A percentile compares a stretch with the other conserved stretches of the same genome.
phyloP scores from a whole-genome alignment of 1,140 invertebrate genomes.

The Zophobas morio region DNA sequence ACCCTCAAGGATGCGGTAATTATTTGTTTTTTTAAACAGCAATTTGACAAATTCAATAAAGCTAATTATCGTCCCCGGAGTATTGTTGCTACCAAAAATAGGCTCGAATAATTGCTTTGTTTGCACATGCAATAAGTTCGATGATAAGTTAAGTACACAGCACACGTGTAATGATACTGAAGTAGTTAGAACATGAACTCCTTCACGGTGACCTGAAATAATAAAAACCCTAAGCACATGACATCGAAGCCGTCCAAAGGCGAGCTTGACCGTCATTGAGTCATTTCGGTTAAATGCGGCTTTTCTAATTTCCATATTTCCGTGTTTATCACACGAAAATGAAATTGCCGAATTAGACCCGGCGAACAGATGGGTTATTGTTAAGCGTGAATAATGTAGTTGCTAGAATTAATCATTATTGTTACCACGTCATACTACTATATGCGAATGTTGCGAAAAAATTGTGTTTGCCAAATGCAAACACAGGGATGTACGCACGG shows the following conservation, averaged over 20 bases:
- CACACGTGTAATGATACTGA: slow-evolving; percentile 19
- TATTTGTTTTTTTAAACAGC: not conserved
- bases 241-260: not conserved
- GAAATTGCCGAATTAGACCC: not conserved
- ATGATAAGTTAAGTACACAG: slow-evolving; percentile 3
- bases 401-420: slow-evolving; percentile 26
- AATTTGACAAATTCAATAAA: slow-evolving; percentile 31
- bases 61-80: slow-evolving; percentile 15
- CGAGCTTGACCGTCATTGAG: not conserved
- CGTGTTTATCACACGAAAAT: not conserved
- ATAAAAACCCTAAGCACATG: not conserved
- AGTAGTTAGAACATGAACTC: not conserved
- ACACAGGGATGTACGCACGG: slow-evolving; percentile 2
- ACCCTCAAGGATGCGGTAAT: slow-evolving; percentile 5
- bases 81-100: slow-evolving; percentile 26
- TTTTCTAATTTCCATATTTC: slow-evolving; percentile 12
- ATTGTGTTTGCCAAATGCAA: slow-evolving; percentile 31
- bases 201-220: too few species aligned
- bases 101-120: slow-evolving; percentile 29
- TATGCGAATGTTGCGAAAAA: slow-evolving; percentile 25
- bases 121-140: slow-evolving; percentile 25
- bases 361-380: not conserved
- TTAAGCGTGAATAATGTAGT: slow-evolving; percentile 25
- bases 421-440: slow-evolving; percentile 12
- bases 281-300: slow-evolving; percentile 1